A percentile compares a stretch with the other conserved stretches of the same genome.
Conservation (phyloP, 2,797 vertebrate genomes). For the Austrolebias charrua region DNA sequence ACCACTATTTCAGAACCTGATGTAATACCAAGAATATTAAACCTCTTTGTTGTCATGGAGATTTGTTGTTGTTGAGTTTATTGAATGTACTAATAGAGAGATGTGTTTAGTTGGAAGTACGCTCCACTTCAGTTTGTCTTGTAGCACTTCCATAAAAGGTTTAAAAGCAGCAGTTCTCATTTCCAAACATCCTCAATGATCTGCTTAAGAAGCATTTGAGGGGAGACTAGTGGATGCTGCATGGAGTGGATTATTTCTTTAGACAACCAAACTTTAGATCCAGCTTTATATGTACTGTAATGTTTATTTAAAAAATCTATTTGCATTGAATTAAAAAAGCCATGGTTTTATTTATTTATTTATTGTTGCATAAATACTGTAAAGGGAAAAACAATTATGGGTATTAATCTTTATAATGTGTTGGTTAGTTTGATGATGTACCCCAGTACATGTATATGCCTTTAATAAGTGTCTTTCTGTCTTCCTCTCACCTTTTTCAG, state of each 20-base stretch:
- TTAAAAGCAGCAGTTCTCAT: slow-evolving; percentile 4
- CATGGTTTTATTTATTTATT: neutral
- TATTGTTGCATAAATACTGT: neutral
- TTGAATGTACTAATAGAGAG: slow-evolving; percentile 6
- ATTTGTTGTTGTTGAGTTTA: slow-evolving; percentile 42
- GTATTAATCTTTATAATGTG: neutral
- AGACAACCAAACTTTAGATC: neutral
- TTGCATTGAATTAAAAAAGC: too few relatives aligned
- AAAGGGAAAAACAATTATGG: neutral
- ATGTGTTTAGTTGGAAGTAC: slow-evolving; percentile 6
- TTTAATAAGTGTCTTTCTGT: neutral
- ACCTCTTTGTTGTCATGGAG: slow-evolving; percentile 33
- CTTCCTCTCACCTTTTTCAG: slow-evolving; percentile 67
- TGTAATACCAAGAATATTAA: slow-evolving; percentile 20
- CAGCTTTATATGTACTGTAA: neutral
- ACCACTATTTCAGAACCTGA: slow-evolving; percentile 25
- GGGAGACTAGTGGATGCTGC: neutral
- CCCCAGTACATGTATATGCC: too few relatives aligned
- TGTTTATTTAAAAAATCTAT: too few relatives aligned
- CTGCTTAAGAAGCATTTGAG: neutral
- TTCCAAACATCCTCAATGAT: slow-evolving; percentile 13
- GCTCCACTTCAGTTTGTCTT: slow-evolving; percentile 17
- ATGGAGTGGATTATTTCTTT: neutral
- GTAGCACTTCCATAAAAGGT: slow-evolving; percentile 25
- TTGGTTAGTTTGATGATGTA: neutral